A percentile compares a stretch with the other conserved stretches of the same genome.
Conservation (phyloP, 1,140 invertebrate species). For the Belonocnema kinseyi region DNA sequence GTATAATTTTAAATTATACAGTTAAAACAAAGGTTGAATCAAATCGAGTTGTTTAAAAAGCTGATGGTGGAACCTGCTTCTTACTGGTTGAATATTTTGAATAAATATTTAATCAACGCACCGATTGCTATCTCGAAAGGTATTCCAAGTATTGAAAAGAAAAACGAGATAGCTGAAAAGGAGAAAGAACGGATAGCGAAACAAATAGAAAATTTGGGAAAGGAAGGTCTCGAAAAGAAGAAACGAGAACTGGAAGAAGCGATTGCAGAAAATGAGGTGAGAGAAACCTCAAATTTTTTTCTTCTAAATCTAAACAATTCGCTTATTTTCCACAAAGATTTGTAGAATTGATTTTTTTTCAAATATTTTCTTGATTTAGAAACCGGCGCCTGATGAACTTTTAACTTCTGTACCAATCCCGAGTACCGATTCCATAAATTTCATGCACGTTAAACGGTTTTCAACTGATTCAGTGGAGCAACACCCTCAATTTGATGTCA, state of each 20-base stretch:
- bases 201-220: constrained; percentile 80
- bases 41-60: constrained; percentile 80
- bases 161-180: constrained; percentile 79
- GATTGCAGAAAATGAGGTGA: constrained; percentile 85
- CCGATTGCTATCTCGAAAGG: constrained; percentile 76
- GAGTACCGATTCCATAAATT: constrained; percentile 80
- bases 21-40: constrained; percentile 85
- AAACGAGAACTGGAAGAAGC: constrained; percentile 80
- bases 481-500: constrained; percentile 79
- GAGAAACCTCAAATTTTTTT: constrained; percentile 22
- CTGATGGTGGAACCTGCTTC: constrained; percentile 79
- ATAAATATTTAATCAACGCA: constrained; percentile 83
- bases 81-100: constrained; percentile 85
- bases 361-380: constrained; percentile 65
- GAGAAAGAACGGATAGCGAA: constrained; percentile 82
- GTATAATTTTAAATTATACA: constrained; percentile 63
- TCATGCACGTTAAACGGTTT: constrained; percentile 81
- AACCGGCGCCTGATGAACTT: constrained; percentile 80
- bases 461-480: constrained; percentile 73
- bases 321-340: constrained; percentile 47
- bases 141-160: constrained; percentile 77
- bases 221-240: constrained; percentile 82
- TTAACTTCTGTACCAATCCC: constrained; percentile 84
- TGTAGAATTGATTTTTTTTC: too few relatives aligned
- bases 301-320: too few relatives aligned